phyloP scores from a whole-genome alignment of 2,888 invertebrate genomes.

The Epiblema foenella region DNA sequence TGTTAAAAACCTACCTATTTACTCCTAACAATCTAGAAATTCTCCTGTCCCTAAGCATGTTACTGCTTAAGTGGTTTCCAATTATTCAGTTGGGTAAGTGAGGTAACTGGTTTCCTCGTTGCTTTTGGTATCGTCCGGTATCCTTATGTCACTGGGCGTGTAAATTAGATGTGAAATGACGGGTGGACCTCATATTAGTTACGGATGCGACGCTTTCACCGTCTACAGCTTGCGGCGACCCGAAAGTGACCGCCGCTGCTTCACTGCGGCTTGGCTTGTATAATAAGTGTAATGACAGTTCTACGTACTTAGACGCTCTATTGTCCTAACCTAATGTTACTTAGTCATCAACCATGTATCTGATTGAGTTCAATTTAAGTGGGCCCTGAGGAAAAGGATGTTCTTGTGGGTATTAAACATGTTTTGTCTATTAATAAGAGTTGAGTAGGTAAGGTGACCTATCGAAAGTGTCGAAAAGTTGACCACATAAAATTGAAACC shows the following conservation, averaged over 20 bases:
- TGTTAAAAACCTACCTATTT: too few species aligned
- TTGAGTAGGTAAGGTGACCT: too few species aligned
- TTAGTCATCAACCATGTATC: not conserved
- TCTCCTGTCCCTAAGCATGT: conserved; percentile 9
- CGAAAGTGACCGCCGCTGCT: conserved; percentile 13
- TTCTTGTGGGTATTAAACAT: too few species aligned
- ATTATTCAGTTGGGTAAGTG: conserved; percentile 51
- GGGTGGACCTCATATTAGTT: conserved; percentile 28
- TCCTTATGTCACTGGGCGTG: conserved; percentile 40
- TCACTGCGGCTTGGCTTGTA: not conserved
- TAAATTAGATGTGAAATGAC: conserved; percentile 34
- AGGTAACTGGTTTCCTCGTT: conserved; percentile 52
- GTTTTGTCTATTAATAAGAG: too few species aligned
- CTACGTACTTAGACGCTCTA: not conserved
- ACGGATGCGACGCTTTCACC: conserved; percentile 40
- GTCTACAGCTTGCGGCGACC: conserved; percentile 21
- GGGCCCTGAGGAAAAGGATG: too few species aligned
- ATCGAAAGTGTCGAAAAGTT: too few species aligned
- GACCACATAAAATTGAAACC: too few species aligned
- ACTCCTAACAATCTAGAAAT: conserved; percentile 9
- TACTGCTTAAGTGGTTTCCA: conserved; percentile 36
- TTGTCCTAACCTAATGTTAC: not conserved
- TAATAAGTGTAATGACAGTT: conserved; percentile 1
- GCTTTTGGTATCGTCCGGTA: conserved; percentile 52
- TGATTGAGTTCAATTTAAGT: not conserved